phyloP scores from a whole-genome alignment of 2,888 invertebrate species.

The Cryptocephalus moraei region DNA sequence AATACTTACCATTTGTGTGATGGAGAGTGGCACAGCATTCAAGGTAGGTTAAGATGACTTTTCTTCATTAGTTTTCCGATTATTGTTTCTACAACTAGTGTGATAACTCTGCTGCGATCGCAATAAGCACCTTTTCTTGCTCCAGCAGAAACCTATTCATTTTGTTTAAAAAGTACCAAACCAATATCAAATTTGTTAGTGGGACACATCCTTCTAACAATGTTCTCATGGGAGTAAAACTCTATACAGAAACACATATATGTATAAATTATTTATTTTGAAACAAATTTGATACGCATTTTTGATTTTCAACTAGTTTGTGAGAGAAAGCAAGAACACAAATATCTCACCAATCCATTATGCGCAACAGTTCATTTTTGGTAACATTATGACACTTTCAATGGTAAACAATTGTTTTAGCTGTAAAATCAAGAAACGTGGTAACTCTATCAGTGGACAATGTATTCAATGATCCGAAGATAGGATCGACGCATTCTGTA shows the following conservation, averaged over 20 bases:
- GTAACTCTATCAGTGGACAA: slow-evolving; percentile 82
- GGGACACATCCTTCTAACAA: no score
- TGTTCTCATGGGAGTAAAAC: no score
- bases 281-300: no score
- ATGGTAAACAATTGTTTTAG: slow-evolving; percentile 37
- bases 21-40: slow-evolving; percentile 88
- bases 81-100: no score
- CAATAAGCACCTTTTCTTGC: no score
- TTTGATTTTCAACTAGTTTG: neutral
- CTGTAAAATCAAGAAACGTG: slow-evolving; percentile 82
- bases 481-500: slow-evolving; percentile 48
- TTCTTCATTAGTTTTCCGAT: neutral
- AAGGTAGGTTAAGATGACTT: slow-evolving; percentile 42
- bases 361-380: neutral
- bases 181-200: no score
- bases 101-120: no score
- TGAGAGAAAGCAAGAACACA: neutral
- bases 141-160: no score
- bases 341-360: neutral
- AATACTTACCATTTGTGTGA: slow-evolving; percentile 70
- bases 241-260: no score
- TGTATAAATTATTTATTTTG: no score
- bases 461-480: slow-evolving; percentile 59
- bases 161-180: no score
- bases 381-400: neutral